Evolutionary conservation across 2,797 vertebrate genomes (phyloP).

Genomic region (Lerista edwardsae): DNA sequence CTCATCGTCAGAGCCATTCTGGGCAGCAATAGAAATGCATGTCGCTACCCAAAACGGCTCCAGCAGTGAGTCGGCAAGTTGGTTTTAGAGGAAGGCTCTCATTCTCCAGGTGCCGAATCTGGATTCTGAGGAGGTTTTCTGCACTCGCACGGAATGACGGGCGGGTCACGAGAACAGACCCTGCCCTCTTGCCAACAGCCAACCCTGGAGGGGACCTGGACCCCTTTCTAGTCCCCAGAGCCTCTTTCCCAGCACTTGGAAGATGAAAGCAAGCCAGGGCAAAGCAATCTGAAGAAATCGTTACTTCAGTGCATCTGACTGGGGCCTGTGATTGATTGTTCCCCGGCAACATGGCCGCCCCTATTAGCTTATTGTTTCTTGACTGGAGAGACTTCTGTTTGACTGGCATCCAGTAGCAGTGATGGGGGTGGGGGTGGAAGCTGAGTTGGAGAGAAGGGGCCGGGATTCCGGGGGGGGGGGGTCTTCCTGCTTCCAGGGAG

Average conservation of each 20-base stretch:
- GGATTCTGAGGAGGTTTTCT: neutral
- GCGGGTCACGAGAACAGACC: neutral
- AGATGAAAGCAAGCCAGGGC: neutral
- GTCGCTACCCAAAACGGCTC: too few relatives aligned
- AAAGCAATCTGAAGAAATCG: neutral
- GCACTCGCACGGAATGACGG: neutral
- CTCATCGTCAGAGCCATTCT: too few relatives aligned
- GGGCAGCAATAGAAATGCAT: too few relatives aligned
- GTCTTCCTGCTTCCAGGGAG: neutral
- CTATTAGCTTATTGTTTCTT: constrained; percentile 38
- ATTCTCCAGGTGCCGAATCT: neutral
- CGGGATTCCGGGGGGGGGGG: neutral
- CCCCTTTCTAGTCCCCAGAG: neutral
- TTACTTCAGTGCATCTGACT: neutral
- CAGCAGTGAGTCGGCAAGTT: too few relatives aligned
- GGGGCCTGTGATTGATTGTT: constrained; percentile 11
- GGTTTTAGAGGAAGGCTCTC: too few relatives aligned
- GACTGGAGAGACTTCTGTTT: neutral
- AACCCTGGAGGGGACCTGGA: neutral
- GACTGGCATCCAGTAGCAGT: neutral
- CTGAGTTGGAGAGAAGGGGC: neutral
- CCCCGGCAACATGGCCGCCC: neutral
- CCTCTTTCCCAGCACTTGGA: neutral
- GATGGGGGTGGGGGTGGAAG: neutral
- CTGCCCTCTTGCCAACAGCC: neutral